These are phyloP conservation scores for Phymatocera aterrima DNA, from an alignment of 2,888 invertebrate species.

Conservation along the genomic window DNA sequence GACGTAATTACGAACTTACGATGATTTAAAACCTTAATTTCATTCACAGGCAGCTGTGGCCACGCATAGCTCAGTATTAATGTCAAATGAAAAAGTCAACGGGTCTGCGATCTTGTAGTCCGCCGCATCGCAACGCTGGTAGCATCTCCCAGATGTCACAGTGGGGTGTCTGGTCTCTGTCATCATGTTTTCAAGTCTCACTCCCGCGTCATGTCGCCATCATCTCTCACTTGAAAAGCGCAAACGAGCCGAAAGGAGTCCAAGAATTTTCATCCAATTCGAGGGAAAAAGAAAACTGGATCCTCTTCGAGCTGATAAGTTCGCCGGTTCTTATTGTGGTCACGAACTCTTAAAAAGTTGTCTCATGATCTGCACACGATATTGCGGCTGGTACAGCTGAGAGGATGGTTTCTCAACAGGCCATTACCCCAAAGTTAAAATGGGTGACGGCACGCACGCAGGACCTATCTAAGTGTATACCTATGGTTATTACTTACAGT, in stretches of 20 bases:
- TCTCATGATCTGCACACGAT: conserved; percentile 11
- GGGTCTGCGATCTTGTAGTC: conserved; percentile 19
- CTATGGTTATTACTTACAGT: conserved; percentile 4
- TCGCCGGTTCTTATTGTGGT: conserved; percentile 29
- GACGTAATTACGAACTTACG: conserved; percentile 29
- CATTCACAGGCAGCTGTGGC: conserved; percentile 28
- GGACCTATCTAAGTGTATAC: background rate
- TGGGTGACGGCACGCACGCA: background rate
- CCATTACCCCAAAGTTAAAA: conserved; percentile 33
- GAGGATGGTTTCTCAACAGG: conserved; percentile 33
- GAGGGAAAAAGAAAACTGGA: conserved; percentile 2
- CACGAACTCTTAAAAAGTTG: conserved; percentile 3
- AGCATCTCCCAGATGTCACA: conserved; percentile 46
- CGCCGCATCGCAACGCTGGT: background rate
- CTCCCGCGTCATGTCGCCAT: conserved; percentile 24
- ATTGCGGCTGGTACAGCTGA: conserved; percentile 15
- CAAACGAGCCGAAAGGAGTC: conserved; percentile 34
- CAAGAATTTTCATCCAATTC: conserved; percentile 28
- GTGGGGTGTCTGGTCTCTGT: conserved; percentile 45
- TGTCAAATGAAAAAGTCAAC: conserved; percentile 22
- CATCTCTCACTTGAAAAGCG: conserved; percentile 42
- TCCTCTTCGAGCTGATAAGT: conserved; percentile 33
- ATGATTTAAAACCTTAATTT: conserved; percentile 30
- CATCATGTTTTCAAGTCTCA: conserved; percentile 42
- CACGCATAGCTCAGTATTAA: conserved; percentile 37